Percentiles rank a stretch among this genome's conserved stretches.
phyloP scores from a whole-genome alignment of 2,113 vertebrate genomes.

The Hyperopisus bebe region DNA sequence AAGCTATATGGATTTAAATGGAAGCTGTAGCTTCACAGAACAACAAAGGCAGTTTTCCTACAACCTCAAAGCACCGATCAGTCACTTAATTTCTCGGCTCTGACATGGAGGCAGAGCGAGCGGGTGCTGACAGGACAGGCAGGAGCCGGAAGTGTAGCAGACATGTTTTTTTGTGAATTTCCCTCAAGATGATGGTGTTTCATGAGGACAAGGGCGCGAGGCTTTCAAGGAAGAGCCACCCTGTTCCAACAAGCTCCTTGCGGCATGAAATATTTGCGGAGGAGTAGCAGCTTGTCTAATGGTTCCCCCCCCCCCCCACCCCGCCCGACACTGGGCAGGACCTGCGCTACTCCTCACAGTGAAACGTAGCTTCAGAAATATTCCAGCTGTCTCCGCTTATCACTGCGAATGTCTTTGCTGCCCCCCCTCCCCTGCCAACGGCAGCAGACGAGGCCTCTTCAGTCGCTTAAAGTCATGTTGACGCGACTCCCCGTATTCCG shows the following conservation, averaged over 20 bases:
- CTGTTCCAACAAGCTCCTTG: constrained; percentile 21
- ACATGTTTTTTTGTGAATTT: neutral
- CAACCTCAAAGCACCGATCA: neutral
- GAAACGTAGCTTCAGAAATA: constrained; percentile 15
- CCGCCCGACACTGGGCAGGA: neutral
- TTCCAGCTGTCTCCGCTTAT: constrained; percentile 25
- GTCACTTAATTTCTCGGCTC: neutral
- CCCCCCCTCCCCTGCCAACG: neutral
- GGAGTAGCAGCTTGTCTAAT: constrained; percentile 8
- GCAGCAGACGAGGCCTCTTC: neutral
- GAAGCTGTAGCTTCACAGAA: neutral
- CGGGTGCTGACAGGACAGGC: neutral
- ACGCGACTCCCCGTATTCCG: neutral
- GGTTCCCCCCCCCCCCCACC: neutral
- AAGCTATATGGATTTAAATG: neutral
- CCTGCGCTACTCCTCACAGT: neutral
- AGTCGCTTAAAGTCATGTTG: neutral
- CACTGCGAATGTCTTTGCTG: neutral
- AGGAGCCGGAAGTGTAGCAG: neutral
- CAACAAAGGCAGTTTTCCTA: neutral
- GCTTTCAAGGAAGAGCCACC: neutral
- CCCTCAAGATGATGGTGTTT: neutral
- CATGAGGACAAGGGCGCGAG: constrained; percentile 7
- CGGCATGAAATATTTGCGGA: neutral
- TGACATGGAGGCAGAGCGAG: neutral